Percentiles rank a stretch among this genome's conserved stretches.
Conservation (phyloP, 2,888 invertebrate genomes). For the Acanthosepion pharaonis region DNA sequence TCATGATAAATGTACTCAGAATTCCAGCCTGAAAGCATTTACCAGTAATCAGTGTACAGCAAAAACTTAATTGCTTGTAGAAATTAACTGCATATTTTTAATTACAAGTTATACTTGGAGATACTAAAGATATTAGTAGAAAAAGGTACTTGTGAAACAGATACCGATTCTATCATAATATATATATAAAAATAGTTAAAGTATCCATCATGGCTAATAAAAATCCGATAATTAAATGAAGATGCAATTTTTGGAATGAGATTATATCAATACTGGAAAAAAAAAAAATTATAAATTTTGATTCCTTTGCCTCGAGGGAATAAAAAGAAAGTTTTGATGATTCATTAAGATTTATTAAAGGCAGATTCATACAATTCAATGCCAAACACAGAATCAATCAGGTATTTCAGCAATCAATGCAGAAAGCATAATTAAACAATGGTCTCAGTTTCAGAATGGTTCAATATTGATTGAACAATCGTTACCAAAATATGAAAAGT, state of each 20-base stretch:
- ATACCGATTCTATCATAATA: background rate
- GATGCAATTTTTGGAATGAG: background rate
- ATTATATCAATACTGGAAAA: background rate
- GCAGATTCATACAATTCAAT: background rate
- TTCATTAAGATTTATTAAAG: background rate
- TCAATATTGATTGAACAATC: background rate
- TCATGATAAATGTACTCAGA: background rate
- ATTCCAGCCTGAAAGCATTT: background rate
- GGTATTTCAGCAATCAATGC: background rate
- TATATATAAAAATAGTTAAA: background rate
- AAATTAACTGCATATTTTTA: background rate
- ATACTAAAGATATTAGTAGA: background rate
- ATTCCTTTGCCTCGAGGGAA: background rate
- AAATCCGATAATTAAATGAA: background rate
- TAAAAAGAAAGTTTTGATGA: background rate
- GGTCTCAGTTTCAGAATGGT: background rate
- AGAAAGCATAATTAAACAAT: background rate
- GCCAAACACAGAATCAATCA: background rate
- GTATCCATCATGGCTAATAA: background rate
- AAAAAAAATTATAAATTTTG: background rate
- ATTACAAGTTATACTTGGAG: background rate
- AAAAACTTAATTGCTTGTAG: background rate
- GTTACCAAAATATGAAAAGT: background rate
- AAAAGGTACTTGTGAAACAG: background rate
- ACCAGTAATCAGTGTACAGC: background rate